Conservation (phyloP, 2,113 vertebrate genomes). For the Sylvietta virens region DNA sequence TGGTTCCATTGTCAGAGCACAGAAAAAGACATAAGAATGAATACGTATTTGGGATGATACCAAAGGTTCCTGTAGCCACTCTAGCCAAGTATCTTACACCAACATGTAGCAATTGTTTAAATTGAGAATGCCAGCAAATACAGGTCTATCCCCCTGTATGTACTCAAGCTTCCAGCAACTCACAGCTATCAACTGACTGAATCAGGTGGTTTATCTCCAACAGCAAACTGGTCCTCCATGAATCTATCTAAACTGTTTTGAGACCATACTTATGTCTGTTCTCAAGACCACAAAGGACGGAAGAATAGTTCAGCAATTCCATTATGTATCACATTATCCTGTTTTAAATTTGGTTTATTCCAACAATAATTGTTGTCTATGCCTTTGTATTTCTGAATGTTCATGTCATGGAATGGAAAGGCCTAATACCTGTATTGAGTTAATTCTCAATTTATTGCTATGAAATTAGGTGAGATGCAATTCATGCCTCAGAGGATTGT, state of each 20-base stretch:
- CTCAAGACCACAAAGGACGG: background rate
- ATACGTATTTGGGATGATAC: background rate
- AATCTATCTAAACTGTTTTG: background rate
- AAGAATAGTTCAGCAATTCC: background rate
- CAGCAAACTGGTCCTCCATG: background rate
- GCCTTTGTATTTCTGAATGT: background rate
- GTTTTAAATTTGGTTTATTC: background rate
- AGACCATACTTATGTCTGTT: background rate
- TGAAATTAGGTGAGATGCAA: background rate
- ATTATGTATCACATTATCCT: background rate
- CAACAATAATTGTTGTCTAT: background rate
- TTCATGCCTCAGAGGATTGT: background rate
- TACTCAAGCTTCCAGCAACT: background rate
- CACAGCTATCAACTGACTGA: background rate
- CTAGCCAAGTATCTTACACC: background rate
- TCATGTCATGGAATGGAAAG: background rate
- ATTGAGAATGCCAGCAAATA: background rate
- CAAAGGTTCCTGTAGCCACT: background rate
- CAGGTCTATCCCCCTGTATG: background rate
- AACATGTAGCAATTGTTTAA: background rate
- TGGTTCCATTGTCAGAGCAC: background rate
- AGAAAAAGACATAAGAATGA: background rate
- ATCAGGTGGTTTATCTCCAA: background rate
- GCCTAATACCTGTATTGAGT: background rate
- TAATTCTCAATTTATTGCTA: background rate